Conservation (phyloP, 1,140 invertebrate species). For the Trichomalopsis sarcophagae region DNA sequence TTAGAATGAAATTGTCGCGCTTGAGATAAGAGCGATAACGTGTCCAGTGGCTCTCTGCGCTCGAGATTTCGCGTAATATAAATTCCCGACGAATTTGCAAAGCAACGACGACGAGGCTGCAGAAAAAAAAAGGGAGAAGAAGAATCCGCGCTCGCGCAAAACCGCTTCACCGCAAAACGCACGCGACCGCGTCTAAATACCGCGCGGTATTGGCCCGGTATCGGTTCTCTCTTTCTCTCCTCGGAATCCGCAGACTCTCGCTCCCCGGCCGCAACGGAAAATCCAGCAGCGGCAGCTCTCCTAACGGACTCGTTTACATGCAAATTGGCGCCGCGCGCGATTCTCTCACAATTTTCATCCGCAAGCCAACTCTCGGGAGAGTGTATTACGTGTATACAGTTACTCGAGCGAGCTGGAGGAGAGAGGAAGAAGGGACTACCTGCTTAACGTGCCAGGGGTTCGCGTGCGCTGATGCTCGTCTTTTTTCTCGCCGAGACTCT, state of each 20-base stretch:
- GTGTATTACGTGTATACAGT: constrained; percentile 11
- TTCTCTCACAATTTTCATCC: constrained; percentile 38
- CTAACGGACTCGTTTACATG: constrained; percentile 52
- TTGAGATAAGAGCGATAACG: not conserved
- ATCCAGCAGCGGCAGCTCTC: not conserved
- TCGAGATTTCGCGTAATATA: constrained; percentile 38
- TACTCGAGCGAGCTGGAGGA: not conserved
- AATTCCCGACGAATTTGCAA: constrained; percentile 9
- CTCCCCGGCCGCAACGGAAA: not conserved
- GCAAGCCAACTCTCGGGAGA: not conserved
- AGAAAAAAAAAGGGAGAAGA: constrained; percentile 1
- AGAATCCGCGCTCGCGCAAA: constrained; percentile 43
- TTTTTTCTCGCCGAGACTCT: not conserved
- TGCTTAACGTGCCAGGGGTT: not conserved
- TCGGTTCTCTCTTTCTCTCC: not conserved
- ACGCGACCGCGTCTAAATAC: constrained; percentile 6
- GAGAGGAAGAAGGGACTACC: not conserved
- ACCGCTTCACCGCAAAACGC: constrained; percentile 42
- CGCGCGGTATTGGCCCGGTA: not conserved
- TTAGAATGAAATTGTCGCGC: not conserved
- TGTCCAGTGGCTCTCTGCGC: not conserved
- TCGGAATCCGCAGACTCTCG: too few species aligned
- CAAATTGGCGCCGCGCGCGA: constrained; percentile 44
- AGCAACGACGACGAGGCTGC: not conserved
- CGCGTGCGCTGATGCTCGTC: not conserved